Evolutionary conservation across 2,113 vertebrate species (phyloP).

Genomic region (Mastomys natalensis): DNA sequence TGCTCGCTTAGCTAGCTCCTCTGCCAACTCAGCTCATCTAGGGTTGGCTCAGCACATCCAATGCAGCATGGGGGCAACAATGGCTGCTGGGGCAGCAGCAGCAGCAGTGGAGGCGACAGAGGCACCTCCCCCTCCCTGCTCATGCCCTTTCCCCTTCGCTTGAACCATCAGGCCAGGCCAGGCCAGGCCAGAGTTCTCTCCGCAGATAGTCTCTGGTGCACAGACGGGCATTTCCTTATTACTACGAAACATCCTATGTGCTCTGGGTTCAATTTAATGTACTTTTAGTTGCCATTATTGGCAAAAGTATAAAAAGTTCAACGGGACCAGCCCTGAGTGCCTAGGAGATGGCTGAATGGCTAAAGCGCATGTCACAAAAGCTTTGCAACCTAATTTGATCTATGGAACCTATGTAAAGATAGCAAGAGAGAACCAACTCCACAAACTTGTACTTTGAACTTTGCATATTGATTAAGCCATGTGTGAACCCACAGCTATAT

Average conservation of each 20-base stretch:
- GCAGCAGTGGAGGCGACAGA: too few species aligned
- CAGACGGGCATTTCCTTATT: too few species aligned
- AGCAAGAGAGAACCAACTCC: not conserved
- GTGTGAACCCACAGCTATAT: not conserved
- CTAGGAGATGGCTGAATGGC: not conserved
- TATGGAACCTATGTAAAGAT: not conserved
- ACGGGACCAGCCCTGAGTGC: not conserved
- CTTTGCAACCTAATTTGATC: not conserved
- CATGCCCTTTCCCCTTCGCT: too few species aligned
- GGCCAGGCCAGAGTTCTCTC: too few species aligned
- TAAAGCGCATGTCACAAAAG: not conserved
- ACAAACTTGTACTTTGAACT: not conserved
- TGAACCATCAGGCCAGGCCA: too few species aligned
- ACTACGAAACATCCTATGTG: not conserved
- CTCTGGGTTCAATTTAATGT: not conserved
- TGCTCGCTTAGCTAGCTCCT: too few species aligned
- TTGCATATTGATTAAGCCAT: not conserved
- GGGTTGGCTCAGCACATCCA: too few species aligned
- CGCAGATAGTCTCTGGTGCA: too few species aligned
- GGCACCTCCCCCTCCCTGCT: too few species aligned
- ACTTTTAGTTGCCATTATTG: not conserved
- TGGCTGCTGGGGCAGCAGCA: too few species aligned
- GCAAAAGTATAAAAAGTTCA: not conserved
- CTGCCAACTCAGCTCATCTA: too few species aligned
- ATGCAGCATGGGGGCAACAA: too few species aligned